These are phyloP conservation scores for Endomychus coccineus DNA, from an alignment of 2,888 invertebrate genomes.

Conservation along the genomic window DNA sequence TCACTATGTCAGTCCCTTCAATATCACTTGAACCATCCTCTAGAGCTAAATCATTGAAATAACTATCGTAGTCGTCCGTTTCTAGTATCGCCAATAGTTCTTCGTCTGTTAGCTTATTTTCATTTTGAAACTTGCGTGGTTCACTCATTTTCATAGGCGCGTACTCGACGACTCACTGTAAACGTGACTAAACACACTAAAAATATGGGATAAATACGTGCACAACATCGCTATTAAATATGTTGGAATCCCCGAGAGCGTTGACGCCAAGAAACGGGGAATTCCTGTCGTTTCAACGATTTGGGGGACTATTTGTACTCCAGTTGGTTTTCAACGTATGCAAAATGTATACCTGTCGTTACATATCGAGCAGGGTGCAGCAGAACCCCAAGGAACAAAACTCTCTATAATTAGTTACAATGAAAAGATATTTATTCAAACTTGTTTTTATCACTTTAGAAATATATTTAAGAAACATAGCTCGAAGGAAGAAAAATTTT, in stretches of 20 bases:
- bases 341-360: conserved; percentile 9
- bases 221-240: background rate
- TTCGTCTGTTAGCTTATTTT: too few relatives aligned
- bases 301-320: conserved; percentile 7
- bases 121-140: conserved; percentile 4
- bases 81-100: too few relatives aligned
- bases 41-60: too few relatives aligned
- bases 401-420: conserved; percentile 5
- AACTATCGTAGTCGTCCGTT: too few relatives aligned
- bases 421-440: conserved; percentile 1
- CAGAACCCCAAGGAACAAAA: conserved; percentile 7
- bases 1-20: too few relatives aligned
- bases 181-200: conserved; percentile 4
- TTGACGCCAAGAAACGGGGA: conserved; percentile 1
- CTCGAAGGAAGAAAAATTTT: conserved; percentile 4
- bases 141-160: background rate
- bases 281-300: conserved; percentile 3
- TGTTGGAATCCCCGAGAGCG: background rate
- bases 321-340: conserved; percentile 4
- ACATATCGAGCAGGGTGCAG: conserved; percentile 6
- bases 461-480: conserved; percentile 1
- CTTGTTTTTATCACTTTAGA: conserved; percentile 2
- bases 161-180: conserved; percentile 4
- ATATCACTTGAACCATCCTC: too few relatives aligned
- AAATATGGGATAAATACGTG: conserved; percentile 6